A percentile compares a stretch with the other conserved stretches of the same genome.
phyloP scores from a whole-genome alignment of 64 coral and sea anemone species.

The Actinia tenebrosa region DNA sequence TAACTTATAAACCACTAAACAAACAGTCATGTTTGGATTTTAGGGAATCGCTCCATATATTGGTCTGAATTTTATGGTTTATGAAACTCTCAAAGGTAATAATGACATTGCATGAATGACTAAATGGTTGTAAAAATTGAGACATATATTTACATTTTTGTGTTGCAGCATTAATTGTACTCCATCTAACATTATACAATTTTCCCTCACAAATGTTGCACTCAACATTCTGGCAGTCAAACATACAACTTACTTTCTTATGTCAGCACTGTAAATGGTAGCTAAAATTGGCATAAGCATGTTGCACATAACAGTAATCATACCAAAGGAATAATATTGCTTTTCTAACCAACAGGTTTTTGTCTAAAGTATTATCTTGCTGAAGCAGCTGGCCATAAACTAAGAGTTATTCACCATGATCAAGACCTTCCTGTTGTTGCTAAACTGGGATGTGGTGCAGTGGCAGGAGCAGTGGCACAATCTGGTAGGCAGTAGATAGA shows the following conservation, averaged over 20 bases:
- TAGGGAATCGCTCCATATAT: constrained; percentile 87
- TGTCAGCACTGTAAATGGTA: too few relatives aligned
- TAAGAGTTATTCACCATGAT: constrained; percentile 56
- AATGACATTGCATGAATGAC: too few relatives aligned
- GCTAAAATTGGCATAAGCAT: too few relatives aligned
- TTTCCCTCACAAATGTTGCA: neutral
- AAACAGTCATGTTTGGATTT: neutral
- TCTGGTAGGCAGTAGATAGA: constrained; percentile 32
- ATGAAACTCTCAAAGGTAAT: constrained; percentile 86
- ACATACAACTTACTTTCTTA: too few relatives aligned
- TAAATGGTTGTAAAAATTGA: too few relatives aligned
- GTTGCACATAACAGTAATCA: too few relatives aligned
- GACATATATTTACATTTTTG: too few relatives aligned
- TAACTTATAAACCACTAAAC: too few relatives aligned
- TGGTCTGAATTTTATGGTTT: constrained; percentile 81
- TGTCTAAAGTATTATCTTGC: constrained; percentile 52
- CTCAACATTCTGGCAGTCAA: neutral
- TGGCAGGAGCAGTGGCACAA: constrained; percentile 76
- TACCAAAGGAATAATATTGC: neutral
- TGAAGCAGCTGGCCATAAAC: constrained; percentile 56
- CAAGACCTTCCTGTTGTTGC: constrained; percentile 54
- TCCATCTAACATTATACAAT: neutral
- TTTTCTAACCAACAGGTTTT: constrained; percentile 1
- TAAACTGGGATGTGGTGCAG: constrained; percentile 65
- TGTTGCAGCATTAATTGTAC: too few relatives aligned